Conservation (phyloP, 2,113 vertebrate genomes). For the Ictalurus punctatus region DNA sequence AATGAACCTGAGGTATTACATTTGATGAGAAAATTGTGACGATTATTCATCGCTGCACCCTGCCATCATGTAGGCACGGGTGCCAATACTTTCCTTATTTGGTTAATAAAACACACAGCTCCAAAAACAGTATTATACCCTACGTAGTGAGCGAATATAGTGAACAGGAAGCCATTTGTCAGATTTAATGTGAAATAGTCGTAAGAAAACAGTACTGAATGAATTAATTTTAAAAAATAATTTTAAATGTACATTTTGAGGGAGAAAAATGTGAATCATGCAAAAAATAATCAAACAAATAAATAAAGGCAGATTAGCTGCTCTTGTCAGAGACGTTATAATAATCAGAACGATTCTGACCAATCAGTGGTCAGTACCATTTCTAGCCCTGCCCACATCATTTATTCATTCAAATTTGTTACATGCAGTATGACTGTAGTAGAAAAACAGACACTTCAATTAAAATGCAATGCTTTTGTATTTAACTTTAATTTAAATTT, state of each 20-base stretch:
- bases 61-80: background rate
- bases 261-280: too few species aligned
- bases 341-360: background rate
- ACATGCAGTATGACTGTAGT: background rate
- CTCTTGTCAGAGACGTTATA: background rate
- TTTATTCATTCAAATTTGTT: background rate
- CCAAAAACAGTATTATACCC: background rate
- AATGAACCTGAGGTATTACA: background rate
- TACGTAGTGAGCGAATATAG: background rate
- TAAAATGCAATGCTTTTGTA: conserved; percentile 25
- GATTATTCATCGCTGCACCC: too few species aligned
- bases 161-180: background rate
- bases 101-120: too few species aligned
- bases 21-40: background rate
- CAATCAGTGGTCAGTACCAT: background rate
- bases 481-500: conserved; percentile 86
- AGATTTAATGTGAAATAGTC: background rate
- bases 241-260: too few species aligned
- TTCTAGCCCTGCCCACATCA: background rate
- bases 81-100: background rate
- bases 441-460: background rate
- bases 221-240: too few species aligned
- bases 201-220: too few species aligned
- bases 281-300: background rate
- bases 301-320: background rate